Evolutionary conservation across 1,140 invertebrate species (phyloP), one percentile per base, ranked within the genome.

Genomic region (Orius insidiosus): DNA sequence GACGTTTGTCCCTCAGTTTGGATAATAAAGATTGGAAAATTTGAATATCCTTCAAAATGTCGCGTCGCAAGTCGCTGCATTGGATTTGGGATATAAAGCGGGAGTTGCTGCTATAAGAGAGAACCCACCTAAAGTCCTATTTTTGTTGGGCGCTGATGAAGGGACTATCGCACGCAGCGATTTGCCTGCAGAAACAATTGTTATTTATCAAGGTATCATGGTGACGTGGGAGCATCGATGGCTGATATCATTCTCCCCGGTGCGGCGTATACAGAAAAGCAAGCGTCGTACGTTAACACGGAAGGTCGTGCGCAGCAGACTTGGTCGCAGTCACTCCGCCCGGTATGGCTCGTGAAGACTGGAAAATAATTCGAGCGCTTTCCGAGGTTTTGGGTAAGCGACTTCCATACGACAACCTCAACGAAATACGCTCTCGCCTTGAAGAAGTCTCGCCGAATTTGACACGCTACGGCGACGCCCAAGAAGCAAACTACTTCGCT

Each of bases 151-250:
- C 30, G 90, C 94, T 46, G 96, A 98, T 64, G 85, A 86, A 55
- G 74, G 75, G 1, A 70, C 76, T 24, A 72, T 98, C 45, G 76
- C 72, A 0, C 71, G 76, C 51, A 73, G 77, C 40, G 76, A 90
- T 57, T 68, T 98, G 46, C 76, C 85, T 10, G 68, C 75, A 43
- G 82, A 89, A 58, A 78, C 79, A 51, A 84, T 85, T 53, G 75
- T 98, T 45, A 79, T 99, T 55, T 99, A 98, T 63, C 87, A 94
- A 72, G 88, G n/a, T n/a, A 94, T 67, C 94, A 97, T 67, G 95
- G 95, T 45, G 95, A 98, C 64, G 69, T 66, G 50, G 94, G 94
- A 51, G 95, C 95, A 7, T 63, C 76, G 42, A 82, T 93, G 51
- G 93, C 95, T 47, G 94, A 99, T 66, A 74, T 87, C 11, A 73